Percentiles rank a stretch among this genome's conserved stretches.
phyloP scores from a whole-genome alignment of 2,888 invertebrate species.

The Sympetrum striolatum region DNA sequence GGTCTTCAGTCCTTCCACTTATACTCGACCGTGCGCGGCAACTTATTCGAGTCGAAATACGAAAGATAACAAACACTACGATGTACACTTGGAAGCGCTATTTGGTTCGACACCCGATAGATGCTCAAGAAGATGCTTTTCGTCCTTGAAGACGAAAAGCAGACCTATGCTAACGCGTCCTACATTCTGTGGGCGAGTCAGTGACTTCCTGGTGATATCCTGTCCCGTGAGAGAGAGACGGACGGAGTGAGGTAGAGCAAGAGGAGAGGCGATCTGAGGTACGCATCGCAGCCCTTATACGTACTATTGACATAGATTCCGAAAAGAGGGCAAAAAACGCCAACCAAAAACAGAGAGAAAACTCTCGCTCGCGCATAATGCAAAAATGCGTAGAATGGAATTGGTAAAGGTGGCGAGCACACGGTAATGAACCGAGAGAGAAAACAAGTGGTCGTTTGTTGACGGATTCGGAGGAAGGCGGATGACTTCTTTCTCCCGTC shows the following conservation, averaged over 20 bases:
- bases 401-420: not conserved
- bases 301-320: not conserved
- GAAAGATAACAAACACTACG: too few species aligned
- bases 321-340: not conserved
- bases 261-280: not conserved
- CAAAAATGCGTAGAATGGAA: not conserved
- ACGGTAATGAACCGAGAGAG: not conserved
- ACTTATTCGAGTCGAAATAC: too few species aligned
- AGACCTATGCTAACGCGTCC: slow-evolving; percentile 24
- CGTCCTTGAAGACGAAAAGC: not conserved
- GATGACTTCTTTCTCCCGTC: slow-evolving; percentile 14
- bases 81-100: too few species aligned
- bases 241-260: not conserved
- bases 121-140: too few species aligned
- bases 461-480: slow-evolving; percentile 9
- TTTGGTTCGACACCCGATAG: too few species aligned
- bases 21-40: too few species aligned
- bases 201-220: slow-evolving; percentile 38
- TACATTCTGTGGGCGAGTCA: slow-evolving; percentile 14
- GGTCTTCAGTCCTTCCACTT: too few species aligned
- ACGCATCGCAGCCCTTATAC: not conserved
- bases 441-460: slow-evolving; percentile 37
- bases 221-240: not conserved
- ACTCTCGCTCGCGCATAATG: not conserved
- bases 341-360: not conserved